Conservation (phyloP, 1,140 invertebrate species). For the Cyclina sinensis region DNA sequence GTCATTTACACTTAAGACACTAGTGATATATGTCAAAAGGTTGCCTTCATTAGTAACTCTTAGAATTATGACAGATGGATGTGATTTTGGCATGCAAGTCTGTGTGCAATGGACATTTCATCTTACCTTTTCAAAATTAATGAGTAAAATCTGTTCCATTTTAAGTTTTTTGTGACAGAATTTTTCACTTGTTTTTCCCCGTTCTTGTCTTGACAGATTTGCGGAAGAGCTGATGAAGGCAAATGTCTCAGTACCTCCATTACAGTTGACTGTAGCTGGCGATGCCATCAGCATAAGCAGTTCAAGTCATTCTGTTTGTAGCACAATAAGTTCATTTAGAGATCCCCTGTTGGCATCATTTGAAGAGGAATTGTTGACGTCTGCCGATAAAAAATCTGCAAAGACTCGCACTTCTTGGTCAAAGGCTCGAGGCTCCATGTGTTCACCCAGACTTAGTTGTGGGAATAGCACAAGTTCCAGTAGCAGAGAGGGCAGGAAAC, state of each 20-base stretch:
- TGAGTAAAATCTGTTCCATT: no score
- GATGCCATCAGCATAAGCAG: constrained; percentile 45
- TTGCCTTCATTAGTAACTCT: no score
- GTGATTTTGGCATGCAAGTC: no score
- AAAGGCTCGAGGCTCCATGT: constrained; percentile 44
- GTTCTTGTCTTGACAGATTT: no score
- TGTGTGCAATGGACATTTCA: no score
- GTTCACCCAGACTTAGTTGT: constrained; percentile 31
- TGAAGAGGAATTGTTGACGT: constrained; percentile 56
- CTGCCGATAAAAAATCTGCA: background rate
- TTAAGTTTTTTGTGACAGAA: no score
- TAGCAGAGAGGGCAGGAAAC: constrained; percentile 30
- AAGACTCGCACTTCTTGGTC: constrained; percentile 62
- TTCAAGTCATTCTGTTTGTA: constrained; percentile 60
- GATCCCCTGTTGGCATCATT: constrained; percentile 65
- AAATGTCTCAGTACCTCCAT: constrained; percentile 53
- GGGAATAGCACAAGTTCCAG: constrained; percentile 47
- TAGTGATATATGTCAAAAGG: no score
- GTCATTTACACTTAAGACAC: no score
- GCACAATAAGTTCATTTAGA: constrained; percentile 57
- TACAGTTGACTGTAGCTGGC: constrained; percentile 14
- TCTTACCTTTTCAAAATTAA: no score
- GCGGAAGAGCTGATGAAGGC: constrained; percentile 67
- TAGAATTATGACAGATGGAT: no score
- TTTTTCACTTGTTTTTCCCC: no score